A percentile compares a stretch with the other conserved stretches of the same genome.
These are phyloP conservation scores for Chionomys nivalis DNA, from an alignment of 2,113 vertebrate genomes.

Conservation along the genomic window DNA sequence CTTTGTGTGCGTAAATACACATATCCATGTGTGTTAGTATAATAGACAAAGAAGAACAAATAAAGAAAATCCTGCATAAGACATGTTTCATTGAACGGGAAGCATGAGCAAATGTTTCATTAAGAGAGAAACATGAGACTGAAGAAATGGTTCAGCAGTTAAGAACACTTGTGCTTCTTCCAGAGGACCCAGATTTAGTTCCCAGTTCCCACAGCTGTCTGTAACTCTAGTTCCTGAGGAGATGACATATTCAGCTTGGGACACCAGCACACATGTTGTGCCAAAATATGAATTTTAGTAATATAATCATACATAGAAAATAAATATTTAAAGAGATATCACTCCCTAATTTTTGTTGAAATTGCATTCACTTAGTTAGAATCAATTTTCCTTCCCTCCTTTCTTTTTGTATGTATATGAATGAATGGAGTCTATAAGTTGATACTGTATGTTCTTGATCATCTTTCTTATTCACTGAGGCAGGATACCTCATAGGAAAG, in stretches of 20 bases:
- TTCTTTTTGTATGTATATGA: background rate
- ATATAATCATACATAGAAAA: background rate
- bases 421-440: background rate
- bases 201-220: background rate
- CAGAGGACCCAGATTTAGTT: background rate
- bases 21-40: background rate
- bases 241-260: background rate
- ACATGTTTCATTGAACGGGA: background rate
- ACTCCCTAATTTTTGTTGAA: background rate
- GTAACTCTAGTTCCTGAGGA: background rate
- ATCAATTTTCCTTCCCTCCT: background rate
- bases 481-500: background rate
- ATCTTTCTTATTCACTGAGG: no score
- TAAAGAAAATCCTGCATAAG: background rate
- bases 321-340: background rate
- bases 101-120: background rate
- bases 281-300: background rate
- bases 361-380: background rate
- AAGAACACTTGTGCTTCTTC: background rate
- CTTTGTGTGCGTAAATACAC: no score
- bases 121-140: background rate
- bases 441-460: background rate
- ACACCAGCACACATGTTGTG: background rate
- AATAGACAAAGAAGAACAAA: background rate
- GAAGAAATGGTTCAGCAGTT: background rate